Base-by-base conservation (phyloP, 2,797 vertebrate species). In the Chaenodraco wilsoni region DNA sequence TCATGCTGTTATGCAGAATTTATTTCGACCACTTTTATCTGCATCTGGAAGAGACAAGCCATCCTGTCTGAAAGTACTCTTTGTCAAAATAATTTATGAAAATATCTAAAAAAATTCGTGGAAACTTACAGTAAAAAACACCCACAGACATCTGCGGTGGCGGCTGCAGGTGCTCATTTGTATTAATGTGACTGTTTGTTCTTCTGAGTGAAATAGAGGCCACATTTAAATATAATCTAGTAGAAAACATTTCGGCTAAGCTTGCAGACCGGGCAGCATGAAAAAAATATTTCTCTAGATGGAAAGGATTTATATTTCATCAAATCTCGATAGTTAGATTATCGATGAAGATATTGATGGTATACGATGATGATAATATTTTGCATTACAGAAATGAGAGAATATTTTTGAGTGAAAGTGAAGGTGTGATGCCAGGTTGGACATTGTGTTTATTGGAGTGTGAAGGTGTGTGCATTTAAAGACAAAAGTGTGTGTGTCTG, bases 161-260 rank as follows among this genome's bases (percentile, higher is more conserved):
- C 9, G 74, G 89, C 90, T 82, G 84, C 94, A 95, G 93, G 92
- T 95, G 94, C 88, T 94, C 92, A 94, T 95, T 94, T 95, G 93
- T 91, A 85, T 94, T 72, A 84, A 78, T 78, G 73, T 17, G 56
- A 83, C 86, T 82, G 84, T 90, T 92, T 83, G 78, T 86, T 89
- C 81, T 77, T 85, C 70, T 79, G 51, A 50, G 52, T 63, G 54
- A 37, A 66, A 74, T 63, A 60, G 82, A 33, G 40, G 48, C n/a
- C 46, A 71, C 56, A 87, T 90, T 91, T 90, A 90, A 90, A 91
- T 89, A 85, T 83, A 81, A 86, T 83, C 66, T 44, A 59, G 59
- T 68, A 41, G 59, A 86, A 87, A 87, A 80, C 57, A 80, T 76
- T 83, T 69, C 0, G 1, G 9, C 49, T 58, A 54, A 60, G 63